Base-by-base conservation (phyloP, 2,888 invertebrate species). In the Sinhomidia bicolor region DNA sequence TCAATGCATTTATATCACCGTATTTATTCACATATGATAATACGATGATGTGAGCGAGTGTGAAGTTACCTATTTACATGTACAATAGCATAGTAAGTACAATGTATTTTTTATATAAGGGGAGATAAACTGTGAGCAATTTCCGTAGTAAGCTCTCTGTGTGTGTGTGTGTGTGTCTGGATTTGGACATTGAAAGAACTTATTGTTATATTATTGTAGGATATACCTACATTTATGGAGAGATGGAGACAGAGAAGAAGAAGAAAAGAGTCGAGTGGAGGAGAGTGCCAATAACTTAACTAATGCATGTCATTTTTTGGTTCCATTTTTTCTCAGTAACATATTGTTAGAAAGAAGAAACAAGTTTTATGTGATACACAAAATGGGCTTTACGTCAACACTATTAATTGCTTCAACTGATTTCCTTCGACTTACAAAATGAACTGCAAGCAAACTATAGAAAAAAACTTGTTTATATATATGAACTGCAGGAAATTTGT, bases 111-210 rank as follows among this genome's bases (percentile, higher is more conserved):
- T n/a, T n/a, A n/a, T n/a, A n/a, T n/a, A n/a, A 29, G 36, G 79
- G 36, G 79, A 79, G 79, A 79, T 79, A 79, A 79, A 79, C 57
- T 54, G 57, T 36, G 17, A 76, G 36, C 57, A 79, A 79, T 79
- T 79, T 79, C 57, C 57, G 79, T 54, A 76, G n/a, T n/a, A n/a
- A 57, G 36, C 79, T 51, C 9, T 51, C n/a, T n/a, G n/a, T n/a
- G n/a, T n/a, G n/a, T n/a, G n/a, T n/a, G n/a, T n/a, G n/a, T n/a
- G n/a, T n/a, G n/a, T n/a, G 47, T 71, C 41, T n/a, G 32, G 41
- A 5, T 32, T 2, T 32, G 29, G 14, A 36, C 10, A 23, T 36
- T 36, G 7, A 20, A 44, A 71, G 44, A 44, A 44, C 17, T 71
- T 71, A 68, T 68, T 23, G 29, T 29, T 26, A 1, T 68, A 68